Evolutionary conservation across 1,140 invertebrate genomes (phyloP).

Genomic region (Whitmania pigra): DNA sequence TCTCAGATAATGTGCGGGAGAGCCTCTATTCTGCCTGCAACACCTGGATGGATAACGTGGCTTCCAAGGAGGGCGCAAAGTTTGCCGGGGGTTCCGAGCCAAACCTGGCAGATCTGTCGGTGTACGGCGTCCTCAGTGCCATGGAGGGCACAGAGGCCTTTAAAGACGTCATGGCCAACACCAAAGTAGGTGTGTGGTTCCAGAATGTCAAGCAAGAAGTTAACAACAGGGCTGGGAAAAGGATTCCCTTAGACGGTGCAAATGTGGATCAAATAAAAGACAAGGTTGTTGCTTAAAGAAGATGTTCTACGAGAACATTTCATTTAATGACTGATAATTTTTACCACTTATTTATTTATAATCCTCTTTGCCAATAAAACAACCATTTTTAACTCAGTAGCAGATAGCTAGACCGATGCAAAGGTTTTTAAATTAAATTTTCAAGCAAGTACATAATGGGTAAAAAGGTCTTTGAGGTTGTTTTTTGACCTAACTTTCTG

Average conservation of each 20-base stretch:
- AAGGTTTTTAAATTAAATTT: no score
- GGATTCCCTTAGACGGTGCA: background rate
- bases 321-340: no score
- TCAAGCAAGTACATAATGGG: no score
- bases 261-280: no score
- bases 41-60: constrained; percentile 61
- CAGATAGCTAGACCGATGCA: no score
- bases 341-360: no score
- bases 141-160: constrained; percentile 91
- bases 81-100: constrained; percentile 73
- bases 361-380: no score
- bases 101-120: constrained; percentile 73
- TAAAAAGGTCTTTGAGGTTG: no score
- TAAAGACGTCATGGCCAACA: constrained; percentile 61
- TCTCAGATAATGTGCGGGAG: constrained; percentile 73
- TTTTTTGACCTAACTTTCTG: no score
- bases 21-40: constrained; percentile 80
- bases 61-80: constrained; percentile 33
- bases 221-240: constrained; percentile 1
- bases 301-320: no score
- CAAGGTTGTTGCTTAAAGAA: no score
- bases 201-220: constrained; percentile 3
- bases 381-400: no score
- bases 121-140: constrained; percentile 76
- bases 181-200: constrained; percentile 54